These are phyloP conservation scores for Phaethon lepturus DNA, from an alignment of 2,113 vertebrate genomes.

Conservation along the genomic window DNA sequence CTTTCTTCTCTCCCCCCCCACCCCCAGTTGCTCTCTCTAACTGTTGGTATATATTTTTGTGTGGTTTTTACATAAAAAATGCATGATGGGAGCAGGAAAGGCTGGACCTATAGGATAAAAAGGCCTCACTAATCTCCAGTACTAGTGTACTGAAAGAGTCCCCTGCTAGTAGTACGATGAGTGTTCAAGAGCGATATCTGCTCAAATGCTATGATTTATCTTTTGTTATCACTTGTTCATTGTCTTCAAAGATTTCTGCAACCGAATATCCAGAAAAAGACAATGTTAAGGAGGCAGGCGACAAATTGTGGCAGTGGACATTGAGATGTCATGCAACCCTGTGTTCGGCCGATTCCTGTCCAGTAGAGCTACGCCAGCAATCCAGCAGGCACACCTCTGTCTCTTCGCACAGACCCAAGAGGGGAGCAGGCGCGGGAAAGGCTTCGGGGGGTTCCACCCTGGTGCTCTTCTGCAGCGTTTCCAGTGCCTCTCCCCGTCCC, in stretches of 20 bases:
- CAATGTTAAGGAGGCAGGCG: too few relatives aligned
- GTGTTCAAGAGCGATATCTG: neutral
- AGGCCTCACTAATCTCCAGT: neutral
- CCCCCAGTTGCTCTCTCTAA: neutral
- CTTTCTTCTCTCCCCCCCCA: neutral
- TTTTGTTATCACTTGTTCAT: neutral
- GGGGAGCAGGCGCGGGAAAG: neutral
- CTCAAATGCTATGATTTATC: neutral
- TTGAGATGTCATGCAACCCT: neutral
- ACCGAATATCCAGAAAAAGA: neutral
- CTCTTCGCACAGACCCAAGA: neutral
- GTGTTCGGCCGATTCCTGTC: neutral
- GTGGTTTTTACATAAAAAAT: neutral
- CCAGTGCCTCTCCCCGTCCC: neutral
- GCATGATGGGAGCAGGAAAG: neutral
- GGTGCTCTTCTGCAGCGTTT: neutral
- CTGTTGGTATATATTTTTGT: accelerated
- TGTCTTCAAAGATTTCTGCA: neutral
- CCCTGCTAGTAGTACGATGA: neutral
- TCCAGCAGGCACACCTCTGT: neutral
- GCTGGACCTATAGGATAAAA: neutral
- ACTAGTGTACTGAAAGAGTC: neutral
- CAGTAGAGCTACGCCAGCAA: neutral
- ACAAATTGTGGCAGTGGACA: neutral
- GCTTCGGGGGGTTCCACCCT: neutral